A percentile compares a stretch with the other conserved stretches of the same genome.
Conservation (phyloP, 2,797 vertebrate genomes). For the Xyrichtys novacula region DNA sequence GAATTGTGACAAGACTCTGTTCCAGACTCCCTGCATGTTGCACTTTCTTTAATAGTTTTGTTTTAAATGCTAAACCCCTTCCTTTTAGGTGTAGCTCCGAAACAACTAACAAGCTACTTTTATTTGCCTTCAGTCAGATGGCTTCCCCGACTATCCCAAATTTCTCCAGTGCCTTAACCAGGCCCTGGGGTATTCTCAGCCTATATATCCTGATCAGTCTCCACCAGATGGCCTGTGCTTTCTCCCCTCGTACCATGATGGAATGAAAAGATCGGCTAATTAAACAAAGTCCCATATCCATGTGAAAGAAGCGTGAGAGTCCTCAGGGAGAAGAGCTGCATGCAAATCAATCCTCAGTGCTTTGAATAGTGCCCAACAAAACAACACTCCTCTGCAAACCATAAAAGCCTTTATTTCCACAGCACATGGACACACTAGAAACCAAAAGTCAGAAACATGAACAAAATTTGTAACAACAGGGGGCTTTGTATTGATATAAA, state of each 20-base stretch:
- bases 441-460: conserved; percentile 48
- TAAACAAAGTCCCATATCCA: conserved; percentile 81
- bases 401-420: conserved; percentile 73
- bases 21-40: no score
- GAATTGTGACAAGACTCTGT: no score
- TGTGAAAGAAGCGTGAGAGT: conserved; percentile 77
- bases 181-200: conserved; percentile 69
- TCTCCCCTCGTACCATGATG: conserved; percentile 73
- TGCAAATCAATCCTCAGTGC: conserved; percentile 74
- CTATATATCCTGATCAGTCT: conserved; percentile 62
- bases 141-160: conserved; percentile 46
- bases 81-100: background rate
- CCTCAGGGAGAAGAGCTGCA: conserved; percentile 71
- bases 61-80: background rate
- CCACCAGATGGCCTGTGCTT: conserved; percentile 84
- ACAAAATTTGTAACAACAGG: conserved; percentile 33
- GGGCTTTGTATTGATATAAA: conserved; percentile 51
- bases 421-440: conserved; percentile 45
- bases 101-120: conserved; percentile 25
- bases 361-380: conserved; percentile 61
- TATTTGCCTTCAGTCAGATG: conserved; percentile 27
- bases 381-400: conserved; percentile 66
- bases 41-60: background rate
- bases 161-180: conserved; percentile 62
- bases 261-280: conserved; percentile 85